Base-by-base conservation (phyloP, 2,113 vertebrate species). In the Scophthalmus maximus region DNA sequence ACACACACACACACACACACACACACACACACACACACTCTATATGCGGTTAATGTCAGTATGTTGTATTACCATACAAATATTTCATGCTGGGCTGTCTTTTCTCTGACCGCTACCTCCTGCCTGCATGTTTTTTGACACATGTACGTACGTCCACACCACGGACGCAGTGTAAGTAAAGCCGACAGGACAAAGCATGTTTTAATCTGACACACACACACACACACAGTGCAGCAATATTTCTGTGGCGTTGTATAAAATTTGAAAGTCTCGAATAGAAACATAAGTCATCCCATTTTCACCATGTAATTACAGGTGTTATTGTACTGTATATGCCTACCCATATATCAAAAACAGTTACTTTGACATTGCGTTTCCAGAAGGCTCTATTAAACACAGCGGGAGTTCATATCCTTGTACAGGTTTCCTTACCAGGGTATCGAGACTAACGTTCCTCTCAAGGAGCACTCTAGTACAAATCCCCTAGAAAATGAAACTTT, bases 181-280 rank as follows among this genome's bases (percentile, higher is more conserved):
- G 47, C 55, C 40, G 25, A 80, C 73, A 73, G 62, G 71, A 83
- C 27, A 2, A 40, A 74, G 75, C 77, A 81, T 70, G 82, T 68
- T 72, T 68, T 68, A 26, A 60, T 46, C 59, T 44, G 17, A 18
- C 42, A 11, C 42, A 40, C 38, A 9, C 5, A 34, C 32, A 34
- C 32, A 34, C n/a, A n/a, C n/a, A n/a, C n/a, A n/a, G n/a, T n/a
- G n/a, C 4, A 20, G 47, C 29, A 47, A 30, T 42, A 29, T 66
- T 20, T 52, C 6, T 42, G 7, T 63, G 57, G 42, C 26, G 55
- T 52, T 55, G 10, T 44, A n/a, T n/a, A n/a, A n/a, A n/a, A n/a
- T n/a, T n/a, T n/a, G 6, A 14, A 20, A 32, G 23, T 56, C 25
- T 10, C 10, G 30, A 20, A 26, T 1, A 3, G 25, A 30, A 34